Evolutionary conservation across 2,797 vertebrate species (phyloP), one percentile per base, ranked within the genome.

Genomic region (Falco concolor): DNA sequence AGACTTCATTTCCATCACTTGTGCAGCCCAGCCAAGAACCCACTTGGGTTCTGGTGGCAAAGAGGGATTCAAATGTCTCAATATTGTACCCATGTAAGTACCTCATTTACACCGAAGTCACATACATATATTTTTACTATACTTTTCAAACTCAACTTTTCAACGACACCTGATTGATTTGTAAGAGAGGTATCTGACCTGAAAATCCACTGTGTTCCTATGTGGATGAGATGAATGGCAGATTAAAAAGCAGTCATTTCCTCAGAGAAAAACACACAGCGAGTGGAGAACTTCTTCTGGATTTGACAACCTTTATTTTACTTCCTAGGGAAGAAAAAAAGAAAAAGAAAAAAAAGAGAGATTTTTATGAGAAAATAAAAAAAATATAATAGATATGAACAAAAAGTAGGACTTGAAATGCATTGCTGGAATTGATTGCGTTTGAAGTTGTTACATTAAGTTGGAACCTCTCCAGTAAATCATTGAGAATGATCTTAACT

Each of bases 171-270:
- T 78, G 88, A 79, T 83, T 74, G 79, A 94, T 96, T 82, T 68
- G 38, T 44, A 79, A 85, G 77, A 83, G 67, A 68, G 10, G 15
- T 36, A 34, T 70, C 78, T 83, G 83, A 89, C 67, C 88, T 93
- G 89, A 86, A 94, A 97, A 97, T 91, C 57, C 60, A 54, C 53
- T 87, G 89, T 79, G n/a, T 30, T 95, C 52, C 79, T 86, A 6
- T 53, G 53, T 53, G 79, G 68, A 72, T 80, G 57, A 91, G 64
- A 88, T 67, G 67, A 93, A 84, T 89, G 23, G 90, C 54, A 93
- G 88, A 94, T 87, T 89, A 79, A 93, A 90, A 96, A 95, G 50
- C 11, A 91, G 7, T 89, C 15, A 61, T 76, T 93, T 97, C 42
- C 68, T 93, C 47, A 34, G 78, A 89, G 34, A 85, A 85, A 83